phyloP scores from a whole-genome alignment of 2,113 vertebrate genomes.

The Bubo bubo region DNA sequence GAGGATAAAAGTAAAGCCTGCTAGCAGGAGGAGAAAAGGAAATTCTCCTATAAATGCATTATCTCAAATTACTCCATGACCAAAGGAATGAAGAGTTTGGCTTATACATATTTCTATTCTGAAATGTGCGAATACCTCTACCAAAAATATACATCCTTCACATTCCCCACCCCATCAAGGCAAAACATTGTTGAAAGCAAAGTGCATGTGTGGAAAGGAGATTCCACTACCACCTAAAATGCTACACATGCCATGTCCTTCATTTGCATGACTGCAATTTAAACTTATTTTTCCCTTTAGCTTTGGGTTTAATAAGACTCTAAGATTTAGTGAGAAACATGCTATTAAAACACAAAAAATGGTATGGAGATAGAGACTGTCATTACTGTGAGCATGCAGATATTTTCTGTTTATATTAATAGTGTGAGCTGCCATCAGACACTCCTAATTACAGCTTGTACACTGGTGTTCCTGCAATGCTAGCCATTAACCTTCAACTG shows the following conservation, averaged over 20 bases:
- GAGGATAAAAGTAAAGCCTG: background rate
- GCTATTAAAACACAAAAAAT: background rate
- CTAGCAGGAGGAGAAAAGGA: background rate
- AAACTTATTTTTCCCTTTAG: background rate
- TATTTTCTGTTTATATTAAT: conserved; percentile 52
- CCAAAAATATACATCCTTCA: background rate
- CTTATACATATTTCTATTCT: background rate
- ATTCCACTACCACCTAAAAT: background rate
- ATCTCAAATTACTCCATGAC: background rate
- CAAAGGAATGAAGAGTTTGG: background rate
- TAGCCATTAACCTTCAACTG: conserved; percentile 65
- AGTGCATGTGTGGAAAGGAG: background rate
- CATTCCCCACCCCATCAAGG: background rate
- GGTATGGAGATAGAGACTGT: background rate
- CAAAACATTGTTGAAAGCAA: background rate
- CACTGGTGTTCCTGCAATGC: background rate
- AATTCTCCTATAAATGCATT: background rate
- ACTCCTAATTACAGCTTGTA: conserved; percentile 41
- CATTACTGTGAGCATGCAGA: conserved; percentile 34
- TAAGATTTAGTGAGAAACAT: background rate
- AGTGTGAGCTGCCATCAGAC: conserved; percentile 33
- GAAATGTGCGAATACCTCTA: background rate
- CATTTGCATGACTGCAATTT: background rate
- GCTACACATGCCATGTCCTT: background rate
- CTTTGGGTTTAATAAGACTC: background rate